Conservation (phyloP, 2,113 vertebrate genomes). For the Pygoscelis antarcticus region DNA sequence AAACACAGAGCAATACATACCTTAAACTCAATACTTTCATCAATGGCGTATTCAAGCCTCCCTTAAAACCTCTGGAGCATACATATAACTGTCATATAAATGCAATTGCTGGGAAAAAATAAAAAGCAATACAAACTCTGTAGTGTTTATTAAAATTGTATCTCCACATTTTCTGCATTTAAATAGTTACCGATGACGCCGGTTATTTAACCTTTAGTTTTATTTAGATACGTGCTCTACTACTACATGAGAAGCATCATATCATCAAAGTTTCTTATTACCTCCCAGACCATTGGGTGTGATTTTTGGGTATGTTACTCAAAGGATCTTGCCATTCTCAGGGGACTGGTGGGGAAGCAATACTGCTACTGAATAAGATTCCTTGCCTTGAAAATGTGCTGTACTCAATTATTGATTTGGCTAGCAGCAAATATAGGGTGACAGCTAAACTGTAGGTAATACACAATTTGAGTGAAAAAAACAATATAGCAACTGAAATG, state of each 20-base stretch:
- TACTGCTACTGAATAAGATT: background rate
- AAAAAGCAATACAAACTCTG: background rate
- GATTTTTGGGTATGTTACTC: background rate
- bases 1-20: background rate
- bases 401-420: background rate
- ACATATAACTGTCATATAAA: background rate
- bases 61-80: background rate
- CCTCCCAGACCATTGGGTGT: background rate
- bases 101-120: background rate
- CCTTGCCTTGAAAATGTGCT: background rate
- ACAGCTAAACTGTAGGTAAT: background rate
- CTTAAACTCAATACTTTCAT: background rate
- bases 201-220: background rate
- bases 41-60: background rate
- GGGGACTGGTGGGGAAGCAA: background rate
- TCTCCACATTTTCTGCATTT: background rate
- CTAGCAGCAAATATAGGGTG: background rate
- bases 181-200: background rate
- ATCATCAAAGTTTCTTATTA: background rate
- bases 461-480: background rate
- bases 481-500: background rate
- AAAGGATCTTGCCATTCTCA: background rate
- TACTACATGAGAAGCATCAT: background rate
- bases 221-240: background rate
- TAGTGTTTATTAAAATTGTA: background rate